Base-by-base conservation (phyloP, 2,113 vertebrate genomes). In the Lampris megalopsis region DNA sequence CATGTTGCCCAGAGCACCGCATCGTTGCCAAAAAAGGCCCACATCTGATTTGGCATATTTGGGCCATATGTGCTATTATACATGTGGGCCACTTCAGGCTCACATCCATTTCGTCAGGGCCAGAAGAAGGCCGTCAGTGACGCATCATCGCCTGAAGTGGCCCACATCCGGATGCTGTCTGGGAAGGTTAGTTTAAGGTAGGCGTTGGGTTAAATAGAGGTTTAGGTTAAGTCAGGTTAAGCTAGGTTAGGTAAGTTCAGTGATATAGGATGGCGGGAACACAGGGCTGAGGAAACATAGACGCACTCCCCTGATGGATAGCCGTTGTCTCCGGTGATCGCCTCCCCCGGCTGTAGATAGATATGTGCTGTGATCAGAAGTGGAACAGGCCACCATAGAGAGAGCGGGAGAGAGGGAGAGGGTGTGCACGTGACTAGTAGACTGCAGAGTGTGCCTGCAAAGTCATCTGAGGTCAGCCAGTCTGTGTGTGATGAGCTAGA, bases 401-500 rank as follows among this genome's bases (percentile, higher is more conserved):
- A 77, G 73, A 79, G 68, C 79, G 79, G 76, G 73, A 79, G 82
- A 73, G 24, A 24, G 24, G 24, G 24, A 24, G 24, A 24, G 24
- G 81, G 65, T 76, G 47, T 0, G 38, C 89, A 92, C 88, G 86
- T 91, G 91, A 85, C 89, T 86, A 68, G 61, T 67, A 84, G 90
- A 92, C 91, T 91, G 90, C 90, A 90, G 86, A 87, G 85, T 77
- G 80, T 90, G 89, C 90, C 91, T 91, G 90, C 91, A 91, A 92
- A 91, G 91, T 92, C 91, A 92, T 91, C 91, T 91, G 91, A 92
- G 91, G 91, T 92, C 86, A 47, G 68, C 78, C 80, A 62, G 87
- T 87, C 77, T 81, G 52, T 80, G 42, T 59, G 79, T 83, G 83
- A 82, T 88, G 81, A 73, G 80, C 73, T 71, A 65, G 83, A 89